Base-by-base conservation (phyloP, 2,113 vertebrate genomes). In the Phylloscopus whistleri region DNA sequence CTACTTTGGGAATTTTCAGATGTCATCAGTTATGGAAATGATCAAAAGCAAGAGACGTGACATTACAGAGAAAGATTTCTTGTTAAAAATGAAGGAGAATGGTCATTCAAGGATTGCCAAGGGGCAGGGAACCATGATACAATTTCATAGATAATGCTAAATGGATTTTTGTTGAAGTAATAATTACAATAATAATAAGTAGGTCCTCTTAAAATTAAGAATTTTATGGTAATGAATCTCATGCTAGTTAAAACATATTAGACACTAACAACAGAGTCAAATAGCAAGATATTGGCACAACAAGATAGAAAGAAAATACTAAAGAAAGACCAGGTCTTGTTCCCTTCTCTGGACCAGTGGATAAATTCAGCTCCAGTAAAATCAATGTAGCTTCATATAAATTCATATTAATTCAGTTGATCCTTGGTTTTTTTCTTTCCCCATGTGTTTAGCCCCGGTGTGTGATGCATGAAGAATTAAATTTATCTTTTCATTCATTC, bases 361-460 rank as follows among this genome's bases (percentile, higher is more conserved):
- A 87, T 56, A 60, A 68, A 82, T 18, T 84, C 16, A 70, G 18
- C 48, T 73, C 31, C 26, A 26, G 23, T 53, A 76, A 90, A 83
- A 83, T 64, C 16, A 51, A 4, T 56, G 7, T 17, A 11, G 8
- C 67, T 84, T 86, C 53, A 16, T 55, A 70, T 4, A 37, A 68
- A 60, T 68, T 59, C 6, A 37, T 18, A 30, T 15, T 39, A 41
- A 63, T 67, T 84, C n/a, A 33, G 2, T 27, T 53, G 23, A 62
- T 77, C 5, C 3, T 70, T 3, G 1, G 10, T 44, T 46, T 53
- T 30, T 9, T 58, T 12, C 4, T 46, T 52, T 23, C 8, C 5
- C 8, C 21, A 13, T 26, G 41, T 19, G 24, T 35, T 3, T 5
- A 1, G 10, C 2, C 13, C 5, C 18, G 10, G 1, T 20, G 10